Evolutionary conservation across 2,113 vertebrate genomes (phyloP), one percentile per base, ranked within the genome.

Genomic region (Oryzias melastigma): DNA sequence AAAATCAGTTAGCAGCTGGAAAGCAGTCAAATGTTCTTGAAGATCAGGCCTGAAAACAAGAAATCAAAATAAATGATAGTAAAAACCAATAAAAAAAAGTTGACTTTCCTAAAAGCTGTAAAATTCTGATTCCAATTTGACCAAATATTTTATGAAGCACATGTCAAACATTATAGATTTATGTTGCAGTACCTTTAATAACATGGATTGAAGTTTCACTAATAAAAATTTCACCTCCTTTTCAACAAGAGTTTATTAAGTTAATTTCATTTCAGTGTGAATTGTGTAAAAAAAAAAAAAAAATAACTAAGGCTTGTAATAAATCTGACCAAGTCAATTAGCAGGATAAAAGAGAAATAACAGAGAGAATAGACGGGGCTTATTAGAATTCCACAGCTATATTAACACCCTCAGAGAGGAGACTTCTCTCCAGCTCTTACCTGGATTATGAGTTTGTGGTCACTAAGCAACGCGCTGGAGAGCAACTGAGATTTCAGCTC

Each of bases 391-490:
- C 4, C 44, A 45, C 40, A 50, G n/a, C n/a, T 52, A 29, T 27
- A 54, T 53, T 27, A 55, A 65, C 56, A 15, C 69, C 40, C 55
- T 13, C 44, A 58, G 52, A 24, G 45, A 68, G 48, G 22, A 53
- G 51, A 29, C 13, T 35, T 22, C 22, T 71, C 48, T 60, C 41
- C 27, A 61, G 50, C 47, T 20, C 49, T 77, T 92, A 97, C 97
- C 95, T 98, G 95, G 55, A 96, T 74, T 66, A 96, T 59, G 43
- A 97, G 93, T 83, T 91, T 95, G 84, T 84, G 58, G 35, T 94
- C 78, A 25, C 86, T 85, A 58, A 92, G 90, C 62, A 97, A 91
- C 72, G 91, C 85, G 73, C 75, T 91, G 71, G 84, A 78, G 68
- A 82, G 71, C 62, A 97, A 91, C 51, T 92, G 86, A 68, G 85